Evolutionary conservation across 2,888 invertebrate genomes (phyloP).

Genomic region (Synanthedon formicaeformis): DNA sequence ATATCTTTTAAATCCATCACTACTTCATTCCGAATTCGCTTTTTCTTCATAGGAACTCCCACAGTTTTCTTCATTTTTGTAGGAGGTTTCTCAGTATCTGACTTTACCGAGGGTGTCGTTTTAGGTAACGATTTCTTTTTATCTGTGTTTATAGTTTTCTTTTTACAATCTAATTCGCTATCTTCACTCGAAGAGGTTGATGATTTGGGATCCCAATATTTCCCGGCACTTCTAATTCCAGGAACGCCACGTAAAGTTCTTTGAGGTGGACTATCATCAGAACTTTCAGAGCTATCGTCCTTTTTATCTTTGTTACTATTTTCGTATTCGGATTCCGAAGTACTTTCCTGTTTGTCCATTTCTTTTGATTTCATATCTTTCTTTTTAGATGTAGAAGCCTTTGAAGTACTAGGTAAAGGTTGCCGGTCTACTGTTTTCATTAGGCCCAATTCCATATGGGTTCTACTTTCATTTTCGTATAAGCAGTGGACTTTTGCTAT

Average conservation of each 20-base stretch:
- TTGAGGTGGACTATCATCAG: constrained; percentile 66
- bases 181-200: constrained; percentile 73
- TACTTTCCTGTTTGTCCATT: constrained; percentile 50
- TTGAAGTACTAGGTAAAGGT: constrained; percentile 63
- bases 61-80: constrained; percentile 56
- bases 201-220: constrained; percentile 87
- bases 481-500: constrained; percentile 91
- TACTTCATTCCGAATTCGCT: constrained; percentile 72
- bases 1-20: constrained; percentile 88
- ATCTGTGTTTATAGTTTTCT: constrained; percentile 31
- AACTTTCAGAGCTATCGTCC: constrained; percentile 56
- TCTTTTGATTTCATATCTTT: constrained; percentile 54
- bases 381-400: constrained; percentile 50
- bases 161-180: constrained; percentile 58
- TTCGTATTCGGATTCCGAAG: constrained; percentile 65
- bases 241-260: constrained; percentile 78
- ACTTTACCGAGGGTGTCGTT: constrained; percentile 36
- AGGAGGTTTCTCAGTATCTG: constrained; percentile 63
- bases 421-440: constrained; percentile 62
- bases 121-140: constrained; percentile 54
- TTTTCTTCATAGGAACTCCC: constrained; percentile 60
- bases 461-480: constrained; percentile 88
- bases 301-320: constrained; percentile 48
- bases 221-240: constrained; percentile 81
- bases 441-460: constrained; percentile 74